These are phyloP conservation scores for Orthonevra nobilis DNA, from an alignment of 2,888 invertebrate genomes.

Conservation along the genomic window DNA sequence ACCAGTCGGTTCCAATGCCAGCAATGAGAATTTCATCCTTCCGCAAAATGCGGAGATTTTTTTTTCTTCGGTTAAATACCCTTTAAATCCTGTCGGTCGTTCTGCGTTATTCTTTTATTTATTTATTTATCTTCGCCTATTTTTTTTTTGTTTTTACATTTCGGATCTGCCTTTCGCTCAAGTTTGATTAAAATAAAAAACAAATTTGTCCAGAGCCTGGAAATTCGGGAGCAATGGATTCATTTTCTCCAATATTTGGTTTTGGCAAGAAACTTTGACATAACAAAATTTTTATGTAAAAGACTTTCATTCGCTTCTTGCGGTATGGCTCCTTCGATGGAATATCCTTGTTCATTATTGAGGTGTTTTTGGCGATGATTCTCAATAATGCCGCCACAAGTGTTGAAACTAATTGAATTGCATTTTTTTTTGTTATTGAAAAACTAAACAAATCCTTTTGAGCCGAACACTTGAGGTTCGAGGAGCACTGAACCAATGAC, in stretches of 20 bases:
- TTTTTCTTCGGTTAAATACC: conserved; percentile 42
- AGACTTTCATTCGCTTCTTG: not conserved
- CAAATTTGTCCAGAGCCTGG: conserved; percentile 57
- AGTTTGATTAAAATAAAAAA: conserved; percentile 66
- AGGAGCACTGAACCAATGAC: conserved; percentile 28
- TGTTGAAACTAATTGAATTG: conserved; percentile 55
- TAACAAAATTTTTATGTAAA: conserved; percentile 21
- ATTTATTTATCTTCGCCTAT: not conserved
- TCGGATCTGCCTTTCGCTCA: conserved; percentile 1
- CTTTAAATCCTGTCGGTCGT: conserved; percentile 12
- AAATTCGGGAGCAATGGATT: conserved; percentile 13
- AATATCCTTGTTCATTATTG: not conserved
- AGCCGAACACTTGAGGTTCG: conserved; percentile 18
- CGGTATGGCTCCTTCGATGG: too few species aligned
- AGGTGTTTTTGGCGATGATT: not conserved
- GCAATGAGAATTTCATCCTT: conserved; percentile 58
- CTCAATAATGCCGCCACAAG: conserved; percentile 25
- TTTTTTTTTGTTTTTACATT: too few species aligned
- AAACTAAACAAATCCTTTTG: conserved; percentile 15
- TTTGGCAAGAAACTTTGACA: not conserved
- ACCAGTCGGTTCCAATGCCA: conserved; percentile 65
- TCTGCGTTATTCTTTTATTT: conserved; percentile 12
- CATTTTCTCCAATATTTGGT: conserved; percentile 40
- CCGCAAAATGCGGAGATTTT: conserved; percentile 59
- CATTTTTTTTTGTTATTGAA: conserved; percentile 5